Conservation (phyloP, 2,797 vertebrate genomes). For the Paramormyrops hopkinsi region DNA sequence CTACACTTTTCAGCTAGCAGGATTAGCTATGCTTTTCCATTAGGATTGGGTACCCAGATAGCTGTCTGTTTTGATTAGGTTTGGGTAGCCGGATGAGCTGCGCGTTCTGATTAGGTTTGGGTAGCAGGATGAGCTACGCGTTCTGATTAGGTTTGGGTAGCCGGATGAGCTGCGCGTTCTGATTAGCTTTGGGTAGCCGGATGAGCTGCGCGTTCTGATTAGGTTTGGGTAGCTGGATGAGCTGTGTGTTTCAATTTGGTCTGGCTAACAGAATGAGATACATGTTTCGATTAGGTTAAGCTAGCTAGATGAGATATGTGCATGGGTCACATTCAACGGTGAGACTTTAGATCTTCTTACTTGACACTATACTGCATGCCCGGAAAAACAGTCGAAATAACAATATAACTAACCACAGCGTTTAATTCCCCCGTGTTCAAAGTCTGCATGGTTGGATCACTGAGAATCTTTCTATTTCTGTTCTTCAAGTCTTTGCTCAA, state of each 20-base stretch:
- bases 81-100: not conserved
- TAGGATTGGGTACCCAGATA: not conserved
- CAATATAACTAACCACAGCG: not conserved
- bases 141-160: too few relatives aligned
- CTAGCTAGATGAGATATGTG: not conserved
- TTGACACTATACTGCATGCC: not conserved
- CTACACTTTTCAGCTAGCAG: not conserved
- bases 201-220: not conserved
- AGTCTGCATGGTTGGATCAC: not conserved
- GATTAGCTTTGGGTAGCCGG: not conserved
- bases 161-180: not conserved
- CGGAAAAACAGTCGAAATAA: not conserved
- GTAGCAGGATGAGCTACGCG: not conserved
- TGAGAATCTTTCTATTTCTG: not conserved
- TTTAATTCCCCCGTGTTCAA: not conserved
- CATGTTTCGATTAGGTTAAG: not conserved
- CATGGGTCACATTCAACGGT: not conserved
- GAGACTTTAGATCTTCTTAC: not conserved
- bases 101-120: not conserved
- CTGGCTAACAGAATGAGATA: not conserved
- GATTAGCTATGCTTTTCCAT: not conserved
- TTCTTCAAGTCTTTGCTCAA: not conserved
- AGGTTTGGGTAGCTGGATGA: not conserved
- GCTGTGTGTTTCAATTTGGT: not conserved
- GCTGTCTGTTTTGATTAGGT: too few relatives aligned